Evolutionary conservation across 2,888 invertebrate genomes (phyloP).

Genomic region (Fissipunctia ypsillon): DNA sequence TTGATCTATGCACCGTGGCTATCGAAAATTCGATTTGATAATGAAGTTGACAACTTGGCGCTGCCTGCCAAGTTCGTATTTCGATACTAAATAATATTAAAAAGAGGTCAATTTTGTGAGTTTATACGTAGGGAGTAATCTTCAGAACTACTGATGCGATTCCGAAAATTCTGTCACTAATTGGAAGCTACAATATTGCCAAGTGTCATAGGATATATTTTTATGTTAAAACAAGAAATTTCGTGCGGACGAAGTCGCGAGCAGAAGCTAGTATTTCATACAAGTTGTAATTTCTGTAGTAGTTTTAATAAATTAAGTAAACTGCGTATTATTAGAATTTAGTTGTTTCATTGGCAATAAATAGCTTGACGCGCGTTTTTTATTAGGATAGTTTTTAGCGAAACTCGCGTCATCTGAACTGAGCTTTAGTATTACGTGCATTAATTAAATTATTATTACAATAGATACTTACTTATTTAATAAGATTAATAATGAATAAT

Average conservation of each 20-base stretch:
- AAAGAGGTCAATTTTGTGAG: not conserved
- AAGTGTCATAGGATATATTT: not conserved
- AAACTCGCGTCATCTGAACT: not conserved
- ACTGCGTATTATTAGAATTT: not conserved
- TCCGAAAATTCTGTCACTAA: not conserved
- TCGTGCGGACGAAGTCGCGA: not conserved
- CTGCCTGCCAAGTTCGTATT: not conserved
- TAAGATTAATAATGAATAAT: no score
- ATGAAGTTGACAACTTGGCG: not conserved
- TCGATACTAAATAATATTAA: not conserved
- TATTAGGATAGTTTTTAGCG: not conserved
- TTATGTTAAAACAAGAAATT: no score
- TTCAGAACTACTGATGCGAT: not conserved
- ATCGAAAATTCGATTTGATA: not conserved
- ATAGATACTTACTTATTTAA: no score
- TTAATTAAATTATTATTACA: not conserved
- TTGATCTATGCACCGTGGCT: conserved; percentile 26
- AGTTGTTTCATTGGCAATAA: not conserved
- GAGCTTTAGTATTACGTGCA: not conserved
- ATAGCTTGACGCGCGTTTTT: not conserved
- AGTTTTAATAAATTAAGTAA: not conserved
- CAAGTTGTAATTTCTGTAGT: not conserved
- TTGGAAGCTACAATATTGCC: not conserved
- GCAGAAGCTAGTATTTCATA: not conserved
- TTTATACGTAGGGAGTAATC: not conserved